Evolutionary conservation across 2,113 vertebrate genomes (phyloP).

Genomic region (Passer montanus): DNA sequence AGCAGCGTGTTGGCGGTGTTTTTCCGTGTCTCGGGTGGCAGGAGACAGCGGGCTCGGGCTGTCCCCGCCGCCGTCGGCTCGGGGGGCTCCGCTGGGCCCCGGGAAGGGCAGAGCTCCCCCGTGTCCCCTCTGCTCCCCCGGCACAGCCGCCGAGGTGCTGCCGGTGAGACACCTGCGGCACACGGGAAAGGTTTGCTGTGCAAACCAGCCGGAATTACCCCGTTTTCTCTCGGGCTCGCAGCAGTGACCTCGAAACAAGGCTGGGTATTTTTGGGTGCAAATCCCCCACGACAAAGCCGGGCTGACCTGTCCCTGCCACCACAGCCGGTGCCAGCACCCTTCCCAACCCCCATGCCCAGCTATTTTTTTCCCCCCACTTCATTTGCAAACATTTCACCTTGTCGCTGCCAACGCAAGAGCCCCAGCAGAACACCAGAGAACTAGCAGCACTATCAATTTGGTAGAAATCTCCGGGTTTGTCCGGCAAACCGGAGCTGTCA

Average conservation of each 20-base stretch:
- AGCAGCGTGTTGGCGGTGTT: too few relatives aligned
- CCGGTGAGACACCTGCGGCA: background rate
- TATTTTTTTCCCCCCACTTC: accelerated
- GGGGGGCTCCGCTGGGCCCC: background rate
- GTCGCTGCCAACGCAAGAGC: background rate
- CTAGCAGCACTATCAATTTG: accelerated
- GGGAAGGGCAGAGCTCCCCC: background rate
- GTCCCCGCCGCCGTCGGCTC: background rate
- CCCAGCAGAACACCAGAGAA: background rate
- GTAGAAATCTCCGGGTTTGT: background rate
- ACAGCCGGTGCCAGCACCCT: accelerated
- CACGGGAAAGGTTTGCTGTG: accelerated
- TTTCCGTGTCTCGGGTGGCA: too few relatives aligned
- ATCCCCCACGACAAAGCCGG: accelerated
- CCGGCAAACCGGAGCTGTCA: background rate
- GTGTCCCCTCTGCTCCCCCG: accelerated
- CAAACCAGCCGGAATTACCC: accelerated
- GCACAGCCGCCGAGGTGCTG: accelerated
- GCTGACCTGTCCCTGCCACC: background rate
- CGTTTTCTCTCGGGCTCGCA: accelerated
- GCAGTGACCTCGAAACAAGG: accelerated
- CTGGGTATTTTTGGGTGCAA: background rate
- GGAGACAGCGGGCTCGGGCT: accelerated
- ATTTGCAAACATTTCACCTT: background rate
- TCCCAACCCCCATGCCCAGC: background rate